These are phyloP conservation scores for Hedychridium roseum DNA, from an alignment of 2,888 invertebrate genomes.

Conservation along the genomic window DNA sequence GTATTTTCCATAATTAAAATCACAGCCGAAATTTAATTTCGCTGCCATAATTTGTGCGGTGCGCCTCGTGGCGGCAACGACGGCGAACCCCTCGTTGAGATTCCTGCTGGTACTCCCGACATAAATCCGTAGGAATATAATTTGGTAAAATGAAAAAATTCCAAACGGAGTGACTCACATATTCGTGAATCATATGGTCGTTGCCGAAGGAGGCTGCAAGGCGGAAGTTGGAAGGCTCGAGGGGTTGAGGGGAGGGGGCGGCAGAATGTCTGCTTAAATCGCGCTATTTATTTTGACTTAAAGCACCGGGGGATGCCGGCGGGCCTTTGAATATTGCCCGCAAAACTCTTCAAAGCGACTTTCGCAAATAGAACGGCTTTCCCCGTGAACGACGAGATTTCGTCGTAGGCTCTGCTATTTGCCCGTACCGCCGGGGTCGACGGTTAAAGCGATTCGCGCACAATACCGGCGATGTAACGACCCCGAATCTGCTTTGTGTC, in stretches of 20 bases:
- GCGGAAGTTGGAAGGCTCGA: conserved; percentile 3
- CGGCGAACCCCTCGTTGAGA: conserved; percentile 35
- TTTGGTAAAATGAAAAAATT: conserved; percentile 52
- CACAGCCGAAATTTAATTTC: conserved; percentile 55
- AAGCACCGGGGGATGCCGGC: conserved; percentile 6
- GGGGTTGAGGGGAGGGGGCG: conserved; percentile 7
- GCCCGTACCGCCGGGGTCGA: too few relatives aligned
- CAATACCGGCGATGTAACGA: conserved; percentile 23
- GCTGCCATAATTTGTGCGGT: conserved; percentile 46
- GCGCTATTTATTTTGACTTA: conserved; percentile 40
- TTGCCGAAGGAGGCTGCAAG: conserved; percentile 6
- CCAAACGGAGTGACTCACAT: conserved; percentile 31
- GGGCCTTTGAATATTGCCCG: conserved; percentile 15
- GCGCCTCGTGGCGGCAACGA: conserved; percentile 14
- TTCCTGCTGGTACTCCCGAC: conserved; percentile 42
- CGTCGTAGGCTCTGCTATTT: conserved; percentile 15
- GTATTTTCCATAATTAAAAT: conserved; percentile 54
- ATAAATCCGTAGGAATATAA: conserved; percentile 51
- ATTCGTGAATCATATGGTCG: conserved; percentile 19
- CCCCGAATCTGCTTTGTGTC: conserved; percentile 13
- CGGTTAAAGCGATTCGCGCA: conserved; percentile 28
- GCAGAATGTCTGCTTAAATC: conserved; percentile 35
- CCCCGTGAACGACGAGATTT: conserved; percentile 12
- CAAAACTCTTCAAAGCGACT: conserved; percentile 18
- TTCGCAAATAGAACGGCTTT: conserved; percentile 23